Evolutionary conservation across 2,888 invertebrate species (phyloP).

Genomic region (Drosophila pseudotakahashii): DNA sequence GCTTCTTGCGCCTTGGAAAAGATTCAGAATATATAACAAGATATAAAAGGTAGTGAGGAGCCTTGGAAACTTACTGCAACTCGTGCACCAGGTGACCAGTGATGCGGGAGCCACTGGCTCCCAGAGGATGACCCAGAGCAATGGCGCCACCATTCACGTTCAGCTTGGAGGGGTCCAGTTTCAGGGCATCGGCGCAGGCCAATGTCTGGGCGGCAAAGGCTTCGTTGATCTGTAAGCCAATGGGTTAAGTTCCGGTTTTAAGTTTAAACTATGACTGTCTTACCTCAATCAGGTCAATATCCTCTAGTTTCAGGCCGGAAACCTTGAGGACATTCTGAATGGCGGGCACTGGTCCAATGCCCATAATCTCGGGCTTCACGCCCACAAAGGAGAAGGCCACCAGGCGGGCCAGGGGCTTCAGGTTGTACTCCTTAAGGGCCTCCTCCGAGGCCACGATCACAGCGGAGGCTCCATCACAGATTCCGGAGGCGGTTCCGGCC

Average conservation of each 20-base stretch:
- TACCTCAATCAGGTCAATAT: conserved; percentile 97
- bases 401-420: conserved; percentile 95
- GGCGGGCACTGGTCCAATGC: conserved; percentile 97
- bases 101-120: conserved; percentile 97
- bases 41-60: not conserved
- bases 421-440: conserved; percentile 90
- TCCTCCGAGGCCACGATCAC: conserved; percentile 96
- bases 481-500: conserved; percentile 97
- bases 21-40: no score
- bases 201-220: conserved; percentile 98
- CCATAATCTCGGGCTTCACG: conserved; percentile 99
- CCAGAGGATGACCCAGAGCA: conserved; percentile 98
- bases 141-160: conserved; percentile 99
- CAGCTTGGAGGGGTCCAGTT: conserved; percentile 93
- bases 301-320: conserved; percentile 91
- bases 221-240: conserved; percentile 93
- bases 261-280: no score
- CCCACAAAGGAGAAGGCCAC: conserved; percentile 97
- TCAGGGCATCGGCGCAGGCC: conserved; percentile 95
- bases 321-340: conserved; percentile 93
- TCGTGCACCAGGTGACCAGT: conserved; percentile 96
- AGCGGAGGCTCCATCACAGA: conserved; percentile 98
- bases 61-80: conserved; percentile 87
- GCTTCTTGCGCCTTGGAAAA: conserved; percentile 89
- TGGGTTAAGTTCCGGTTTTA: no score